Evolutionary conservation across 2,113 vertebrate species (phyloP).

Genomic region (Pardalotus punctatus): DNA sequence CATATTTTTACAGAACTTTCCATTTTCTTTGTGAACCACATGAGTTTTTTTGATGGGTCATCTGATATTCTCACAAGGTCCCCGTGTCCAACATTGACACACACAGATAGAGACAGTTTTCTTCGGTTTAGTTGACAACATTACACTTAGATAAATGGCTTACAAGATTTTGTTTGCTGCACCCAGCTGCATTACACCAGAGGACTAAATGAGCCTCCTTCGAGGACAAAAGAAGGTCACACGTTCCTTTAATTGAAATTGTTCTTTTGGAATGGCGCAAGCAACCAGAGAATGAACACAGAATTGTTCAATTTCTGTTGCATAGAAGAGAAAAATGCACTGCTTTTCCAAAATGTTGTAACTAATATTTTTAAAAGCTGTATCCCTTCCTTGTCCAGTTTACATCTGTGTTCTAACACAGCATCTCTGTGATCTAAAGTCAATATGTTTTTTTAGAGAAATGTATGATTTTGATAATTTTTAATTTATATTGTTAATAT

Average conservation of each 20-base stretch:
- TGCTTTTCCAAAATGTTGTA: not conserved
- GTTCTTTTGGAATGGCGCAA: not conserved
- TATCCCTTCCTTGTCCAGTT: not conserved
- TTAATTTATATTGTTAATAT: not conserved
- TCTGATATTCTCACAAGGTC: not conserved
- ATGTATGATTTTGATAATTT: not conserved
- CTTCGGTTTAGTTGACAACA: not conserved
- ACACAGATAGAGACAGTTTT: not conserved
- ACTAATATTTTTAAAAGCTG: not conserved
- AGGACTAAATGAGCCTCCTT: not conserved
- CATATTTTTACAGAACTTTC: not conserved
- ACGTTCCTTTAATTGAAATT: conserved; percentile 5
- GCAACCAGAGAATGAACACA: not conserved
- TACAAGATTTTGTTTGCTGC: not conserved
- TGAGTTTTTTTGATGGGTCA: not conserved
- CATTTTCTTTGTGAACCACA: not conserved
- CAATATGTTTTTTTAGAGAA: not conserved
- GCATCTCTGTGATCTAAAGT: not conserved
- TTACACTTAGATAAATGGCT: not conserved
- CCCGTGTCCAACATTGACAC: not conserved
- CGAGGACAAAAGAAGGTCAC: not conserved
- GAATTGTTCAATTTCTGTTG: not conserved
- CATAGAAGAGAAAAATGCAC: not conserved
- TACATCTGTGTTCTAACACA: not conserved
- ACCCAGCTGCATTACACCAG: not conserved